Evolutionary conservation across 2,113 vertebrate genomes (phyloP).

Genomic region (Puma concolor): DNA sequence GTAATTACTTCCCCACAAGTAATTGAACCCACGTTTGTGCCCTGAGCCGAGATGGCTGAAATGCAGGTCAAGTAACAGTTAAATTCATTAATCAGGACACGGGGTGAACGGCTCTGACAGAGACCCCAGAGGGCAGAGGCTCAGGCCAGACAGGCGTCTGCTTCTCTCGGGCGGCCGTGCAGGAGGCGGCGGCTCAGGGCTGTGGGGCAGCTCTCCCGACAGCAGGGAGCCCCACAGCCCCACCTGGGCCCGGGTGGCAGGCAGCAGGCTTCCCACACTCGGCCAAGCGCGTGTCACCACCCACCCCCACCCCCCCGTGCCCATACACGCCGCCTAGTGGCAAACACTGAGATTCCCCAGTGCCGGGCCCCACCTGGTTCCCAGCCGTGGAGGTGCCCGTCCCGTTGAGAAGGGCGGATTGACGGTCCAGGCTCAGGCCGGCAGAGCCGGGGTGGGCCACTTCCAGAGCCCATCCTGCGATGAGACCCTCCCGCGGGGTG

Average conservation of each 20-base stretch:
- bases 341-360: background rate
- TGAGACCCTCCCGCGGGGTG: background rate
- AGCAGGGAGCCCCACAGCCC: background rate
- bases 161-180: background rate
- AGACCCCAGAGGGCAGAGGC: background rate
- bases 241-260: background rate
- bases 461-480: background rate
- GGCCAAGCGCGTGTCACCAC: background rate
- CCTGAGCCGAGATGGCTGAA: background rate
- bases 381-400: too few species aligned
- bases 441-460: background rate
- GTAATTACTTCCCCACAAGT: fast-evolving
- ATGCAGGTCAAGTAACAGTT: background rate
- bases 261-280: background rate
- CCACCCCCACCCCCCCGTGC: too few species aligned
- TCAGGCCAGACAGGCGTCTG: background rate
- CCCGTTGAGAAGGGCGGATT: too few species aligned
- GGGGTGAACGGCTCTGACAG: background rate
- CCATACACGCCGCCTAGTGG: background rate
- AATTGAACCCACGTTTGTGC: background rate
- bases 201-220: background rate
- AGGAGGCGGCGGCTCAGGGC: background rate
- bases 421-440: background rate
- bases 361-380: too few species aligned
- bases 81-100: background rate